Conservation (phyloP, 2,113 vertebrate species). For the Sminthopsis crassicaudata region DNA sequence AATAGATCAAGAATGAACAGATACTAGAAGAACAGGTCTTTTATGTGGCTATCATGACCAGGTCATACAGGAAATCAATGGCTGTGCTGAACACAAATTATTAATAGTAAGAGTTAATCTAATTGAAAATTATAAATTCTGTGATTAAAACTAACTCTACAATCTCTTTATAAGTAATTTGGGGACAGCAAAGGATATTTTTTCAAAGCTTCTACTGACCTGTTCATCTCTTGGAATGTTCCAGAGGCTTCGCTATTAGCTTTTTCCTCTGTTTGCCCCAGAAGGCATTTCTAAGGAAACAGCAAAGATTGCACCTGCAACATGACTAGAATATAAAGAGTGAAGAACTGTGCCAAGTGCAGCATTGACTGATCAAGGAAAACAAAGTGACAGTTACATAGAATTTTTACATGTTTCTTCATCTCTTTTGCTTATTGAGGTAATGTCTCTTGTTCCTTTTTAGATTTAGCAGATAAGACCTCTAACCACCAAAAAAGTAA, state of each 20-base stretch:
- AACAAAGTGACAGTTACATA: conserved; percentile 25
- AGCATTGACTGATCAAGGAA: conserved; percentile 53
- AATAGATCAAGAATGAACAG: neutral
- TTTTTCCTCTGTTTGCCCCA: conserved; percentile 53
- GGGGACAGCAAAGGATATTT: neutral
- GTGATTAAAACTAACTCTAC: conserved; percentile 63
- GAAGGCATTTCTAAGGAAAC: conserved; percentile 69
- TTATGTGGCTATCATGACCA: neutral
- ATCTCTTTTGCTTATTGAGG: neutral
- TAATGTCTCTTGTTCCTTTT: conserved; percentile 17
- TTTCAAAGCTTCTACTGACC: conserved; percentile 56
- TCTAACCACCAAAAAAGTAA: neutral
- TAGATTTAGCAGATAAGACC: conserved; percentile 35
- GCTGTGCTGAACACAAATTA: neutral
- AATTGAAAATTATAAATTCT: conserved; percentile 54
- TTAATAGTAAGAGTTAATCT: neutral
- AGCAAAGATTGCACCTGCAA: conserved; percentile 39
- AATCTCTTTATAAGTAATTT: conserved; percentile 50
- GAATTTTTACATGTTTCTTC: conserved; percentile 29
- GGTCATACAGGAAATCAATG: neutral
- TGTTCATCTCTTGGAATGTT: conserved; percentile 67
- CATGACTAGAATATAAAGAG: conserved; percentile 69
- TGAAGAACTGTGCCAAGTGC: neutral
- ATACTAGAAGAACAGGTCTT: neutral
- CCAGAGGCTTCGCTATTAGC: conserved; percentile 44